Evolutionary conservation across 2,113 vertebrate genomes (phyloP).

Genomic region (Charina bottae): DNA sequence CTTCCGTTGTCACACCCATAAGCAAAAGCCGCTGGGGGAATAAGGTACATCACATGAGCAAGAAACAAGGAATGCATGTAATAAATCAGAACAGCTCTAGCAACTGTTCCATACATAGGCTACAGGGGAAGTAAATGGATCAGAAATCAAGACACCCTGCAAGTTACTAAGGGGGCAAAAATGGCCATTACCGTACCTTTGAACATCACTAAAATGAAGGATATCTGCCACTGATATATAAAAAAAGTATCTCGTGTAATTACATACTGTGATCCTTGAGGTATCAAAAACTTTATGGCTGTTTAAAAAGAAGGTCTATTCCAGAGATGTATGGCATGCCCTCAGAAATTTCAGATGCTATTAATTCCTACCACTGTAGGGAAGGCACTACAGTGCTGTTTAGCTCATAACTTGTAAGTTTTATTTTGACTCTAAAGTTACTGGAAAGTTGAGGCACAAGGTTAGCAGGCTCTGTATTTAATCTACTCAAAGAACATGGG

Average conservation of each 20-base stretch:
- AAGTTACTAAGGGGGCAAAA: not conserved
- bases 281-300: conserved; percentile 36
- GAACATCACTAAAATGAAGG: not conserved
- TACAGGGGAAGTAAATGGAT: not conserved
- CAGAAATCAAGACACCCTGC: not conserved
- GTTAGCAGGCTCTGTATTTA: not conserved
- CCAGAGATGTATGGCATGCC: conserved; percentile 13
- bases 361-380: conserved; percentile 16
- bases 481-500: not conserved
- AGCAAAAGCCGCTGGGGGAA: not conserved
- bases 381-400: not conserved
- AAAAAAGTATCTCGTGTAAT: conserved; percentile 26
- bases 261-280: not conserved
- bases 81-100: conserved; percentile 20
- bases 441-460: conserved; percentile 26
- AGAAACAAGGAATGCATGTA: not conserved
- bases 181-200: rapidly evolving
- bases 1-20: not conserved
- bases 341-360: conserved; percentile 6
- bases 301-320: conserved; percentile 32
- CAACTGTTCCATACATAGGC: not conserved
- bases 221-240: not conserved
- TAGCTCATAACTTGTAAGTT: not conserved
- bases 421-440: conserved; percentile 21
- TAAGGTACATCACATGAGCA: not conserved